A percentile compares a stretch with the other conserved stretches of the same genome.
Evolutionary conservation across 2,797 vertebrate species (phyloP).

Genomic region (Diplodus sargus): DNA sequence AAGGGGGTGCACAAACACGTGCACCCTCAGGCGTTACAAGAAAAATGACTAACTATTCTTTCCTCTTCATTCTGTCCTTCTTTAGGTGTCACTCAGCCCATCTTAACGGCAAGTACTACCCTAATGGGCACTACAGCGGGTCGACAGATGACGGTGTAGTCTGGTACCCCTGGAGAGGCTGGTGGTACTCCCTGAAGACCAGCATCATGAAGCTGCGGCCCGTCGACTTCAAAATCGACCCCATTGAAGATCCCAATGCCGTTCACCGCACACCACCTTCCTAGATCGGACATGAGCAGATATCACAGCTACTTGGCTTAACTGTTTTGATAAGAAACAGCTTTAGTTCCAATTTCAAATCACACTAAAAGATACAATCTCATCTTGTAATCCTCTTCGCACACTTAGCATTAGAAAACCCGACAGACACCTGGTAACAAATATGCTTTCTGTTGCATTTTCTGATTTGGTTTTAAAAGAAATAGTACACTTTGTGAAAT

Average conservation of each 20-base stretch:
- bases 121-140: constrained; percentile 85
- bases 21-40: not conserved
- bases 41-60: not conserved
- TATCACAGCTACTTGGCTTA: not conserved
- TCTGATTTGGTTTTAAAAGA: not conserved
- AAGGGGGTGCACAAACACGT: not conserved
- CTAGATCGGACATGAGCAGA: constrained; percentile 26
- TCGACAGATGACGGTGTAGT: constrained; percentile 91
- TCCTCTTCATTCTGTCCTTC: not conserved
- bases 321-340: constrained; percentile 7
- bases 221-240: constrained; percentile 72
- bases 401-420: not conserved
- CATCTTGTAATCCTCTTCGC: not conserved
- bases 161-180: constrained; percentile 96
- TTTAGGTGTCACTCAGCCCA: constrained; percentile 94
- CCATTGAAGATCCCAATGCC: constrained; percentile 71
- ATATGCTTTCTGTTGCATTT: not conserved
- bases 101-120: constrained; percentile 92
- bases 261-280: constrained; percentile 24
- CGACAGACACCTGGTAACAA: not conserved
- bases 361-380: not conserved
- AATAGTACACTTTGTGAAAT: not conserved
- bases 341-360: constrained; percentile 7
- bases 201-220: constrained; percentile 94
- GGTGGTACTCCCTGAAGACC: constrained; percentile 97